Percentiles rank a stretch among this genome's conserved stretches.
These are phyloP conservation scores for Adelognathus sp. DNA, from an alignment of 2,888 invertebrate species.

Conservation along the genomic window DNA sequence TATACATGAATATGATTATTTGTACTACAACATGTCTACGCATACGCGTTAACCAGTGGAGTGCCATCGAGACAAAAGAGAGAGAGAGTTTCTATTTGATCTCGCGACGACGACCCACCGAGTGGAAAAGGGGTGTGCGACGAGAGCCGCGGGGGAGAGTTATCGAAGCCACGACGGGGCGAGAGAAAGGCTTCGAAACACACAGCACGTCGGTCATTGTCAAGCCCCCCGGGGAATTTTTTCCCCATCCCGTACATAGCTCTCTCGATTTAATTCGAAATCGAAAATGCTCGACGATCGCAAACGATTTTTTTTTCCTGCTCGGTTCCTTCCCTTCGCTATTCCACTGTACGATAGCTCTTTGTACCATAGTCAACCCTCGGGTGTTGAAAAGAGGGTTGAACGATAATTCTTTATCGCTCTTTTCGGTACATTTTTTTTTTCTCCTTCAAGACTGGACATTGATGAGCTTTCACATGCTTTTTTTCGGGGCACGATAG, in stretches of 20 bases:
- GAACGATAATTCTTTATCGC: conserved; percentile 9
- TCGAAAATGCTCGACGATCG: conserved; percentile 39
- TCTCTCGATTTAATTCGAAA: conserved; percentile 43
- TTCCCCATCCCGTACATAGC: conserved; percentile 28
- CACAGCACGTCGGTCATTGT: conserved; percentile 39
- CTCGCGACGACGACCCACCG: not conserved
- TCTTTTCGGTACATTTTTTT: not conserved
- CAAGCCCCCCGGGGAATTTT: conserved; percentile 34
- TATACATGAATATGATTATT: not conserved
- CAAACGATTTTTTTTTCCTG: not conserved
- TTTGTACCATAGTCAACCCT: not conserved
- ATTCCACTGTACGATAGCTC: not conserved
- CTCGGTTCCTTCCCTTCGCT: not conserved
- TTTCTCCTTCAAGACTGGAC: not conserved
- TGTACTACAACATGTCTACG: not conserved
- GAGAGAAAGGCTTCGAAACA: conserved; percentile 11
- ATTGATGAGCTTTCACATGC: not conserved
- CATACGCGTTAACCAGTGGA: not conserved
- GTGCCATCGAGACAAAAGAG: not conserved
- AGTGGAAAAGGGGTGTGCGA: not conserved
- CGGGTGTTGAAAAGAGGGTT: not conserved
- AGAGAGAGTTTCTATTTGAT: conserved; percentile 14
- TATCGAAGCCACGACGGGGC: not conserved
- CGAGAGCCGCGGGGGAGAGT: not conserved
- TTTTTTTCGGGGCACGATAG: not conserved